Base-by-base conservation (phyloP, 2,888 invertebrate species). In the Trichopoda pennipes region DNA sequence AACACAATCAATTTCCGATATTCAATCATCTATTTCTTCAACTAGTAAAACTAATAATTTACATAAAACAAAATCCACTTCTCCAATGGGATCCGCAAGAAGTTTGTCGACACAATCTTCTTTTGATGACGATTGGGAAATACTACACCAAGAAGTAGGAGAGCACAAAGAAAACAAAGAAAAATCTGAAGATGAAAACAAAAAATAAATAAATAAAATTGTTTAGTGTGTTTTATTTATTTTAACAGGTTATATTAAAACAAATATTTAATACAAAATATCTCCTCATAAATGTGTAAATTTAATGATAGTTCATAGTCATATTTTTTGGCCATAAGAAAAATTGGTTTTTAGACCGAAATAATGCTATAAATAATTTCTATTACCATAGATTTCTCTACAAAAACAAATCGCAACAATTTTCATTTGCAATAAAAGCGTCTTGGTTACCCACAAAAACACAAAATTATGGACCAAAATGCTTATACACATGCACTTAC, bases 321-420 rank as follows among this genome's bases (percentile, higher is more conserved):
- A 58, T 47, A 61, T 19, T 58, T 70, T 47, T 55, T 44, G 47
- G 28, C 61, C 72, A 47, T 66, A 61, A 38, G 21, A 60, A 44
- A 61, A 61, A 51, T 53, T 47, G 23, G 56, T 49, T 77, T 70
- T 70, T 63, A 63, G 63, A 66, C 56, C 56, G n/a, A 73, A 66
- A 73, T 53, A 68, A 73, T 61, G 47, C 73, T 68, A 73, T 82
- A 79, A 78, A 82, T 75, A 82, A 82, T 56, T 16, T 75, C 72
- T 78, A 70, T 75, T 82, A 75, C 78, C 64, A 78, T 78, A 75
- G 74, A 78, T 56, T 79, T 79, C 42, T 32, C 17, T 60, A 28
- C 32, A 53, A 70, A 56, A 77, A 76, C 16, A 47, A 66, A 69
- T 69, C 51, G 38, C 53, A 58, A 64, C 53, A 74, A 60, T 74